Percentiles rank a stretch among this genome's conserved stretches.
Conservation (phyloP, 2,113 vertebrate species). For the Brachirus orientalis region DNA sequence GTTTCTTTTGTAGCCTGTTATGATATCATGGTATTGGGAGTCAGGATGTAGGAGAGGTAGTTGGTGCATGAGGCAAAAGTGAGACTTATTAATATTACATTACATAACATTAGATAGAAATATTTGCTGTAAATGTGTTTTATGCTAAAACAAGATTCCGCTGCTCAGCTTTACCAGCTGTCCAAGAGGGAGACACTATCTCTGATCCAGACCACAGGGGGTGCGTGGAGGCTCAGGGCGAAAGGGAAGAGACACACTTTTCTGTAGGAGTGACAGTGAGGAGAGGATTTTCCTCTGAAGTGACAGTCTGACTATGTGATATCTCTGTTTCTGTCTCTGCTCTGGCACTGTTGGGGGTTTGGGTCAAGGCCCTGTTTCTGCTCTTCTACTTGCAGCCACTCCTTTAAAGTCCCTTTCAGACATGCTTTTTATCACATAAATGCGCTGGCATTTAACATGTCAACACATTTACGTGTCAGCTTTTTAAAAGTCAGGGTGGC, state of each 20-base stretch:
- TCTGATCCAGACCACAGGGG: slow-evolving; percentile 30
- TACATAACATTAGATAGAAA: no score
- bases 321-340: slow-evolving; percentile 47
- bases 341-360: slow-evolving; percentile 37
- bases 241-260: slow-evolving; percentile 10
- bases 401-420: slow-evolving; percentile 22
- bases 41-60: no score
- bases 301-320: slow-evolving; percentile 46
- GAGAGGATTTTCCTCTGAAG: slow-evolving; percentile 35
- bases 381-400: slow-evolving; percentile 33
- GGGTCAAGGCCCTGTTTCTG: slow-evolving; percentile 39
- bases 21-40: no score
- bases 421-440: not conserved
- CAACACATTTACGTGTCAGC: no score
- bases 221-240: slow-evolving; percentile 9
- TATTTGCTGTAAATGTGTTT: no score
- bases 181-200: slow-evolving; percentile 26
- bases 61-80: no score
- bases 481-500: no score
- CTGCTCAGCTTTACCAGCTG: slow-evolving; percentile 26
- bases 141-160: not conserved
- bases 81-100: no score
- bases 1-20: no score
- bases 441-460: not conserved
- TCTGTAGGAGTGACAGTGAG: slow-evolving; percentile 46